Evolutionary conservation across 2,113 vertebrate species (phyloP).

Genomic region (Petroica traversi): DNA sequence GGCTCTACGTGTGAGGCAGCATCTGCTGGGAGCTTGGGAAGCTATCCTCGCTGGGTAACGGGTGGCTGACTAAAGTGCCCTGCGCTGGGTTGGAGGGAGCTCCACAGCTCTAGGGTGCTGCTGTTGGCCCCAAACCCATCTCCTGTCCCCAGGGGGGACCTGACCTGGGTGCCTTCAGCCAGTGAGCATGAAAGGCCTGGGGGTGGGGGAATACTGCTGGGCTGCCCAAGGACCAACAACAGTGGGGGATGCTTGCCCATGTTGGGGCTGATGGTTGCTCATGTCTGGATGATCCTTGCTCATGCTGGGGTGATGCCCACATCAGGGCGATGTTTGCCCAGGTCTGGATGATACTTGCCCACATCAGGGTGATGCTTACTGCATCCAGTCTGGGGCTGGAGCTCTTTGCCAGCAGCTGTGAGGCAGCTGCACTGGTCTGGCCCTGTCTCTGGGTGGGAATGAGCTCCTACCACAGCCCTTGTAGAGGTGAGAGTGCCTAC

Average conservation of each 20-base stretch:
- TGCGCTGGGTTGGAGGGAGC: fast-evolving
- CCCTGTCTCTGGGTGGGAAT: background rate
- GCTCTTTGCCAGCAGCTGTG: background rate
- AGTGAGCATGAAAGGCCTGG: background rate
- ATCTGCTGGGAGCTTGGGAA: background rate
- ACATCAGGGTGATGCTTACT: background rate
- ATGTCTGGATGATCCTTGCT: background rate
- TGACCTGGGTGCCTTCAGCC: background rate
- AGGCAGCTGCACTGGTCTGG: background rate
- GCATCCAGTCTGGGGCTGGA: background rate
- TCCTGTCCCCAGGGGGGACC: background rate
- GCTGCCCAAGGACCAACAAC: background rate
- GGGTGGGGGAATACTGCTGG: fast-evolving
- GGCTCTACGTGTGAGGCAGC: background rate
- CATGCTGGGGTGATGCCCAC: background rate
- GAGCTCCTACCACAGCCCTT: background rate
- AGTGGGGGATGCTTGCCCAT: background rate
- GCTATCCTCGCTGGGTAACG: background rate
- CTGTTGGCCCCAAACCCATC: background rate
- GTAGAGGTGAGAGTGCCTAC: background rate
- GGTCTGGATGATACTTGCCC: background rate
- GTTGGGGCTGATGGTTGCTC: background rate
- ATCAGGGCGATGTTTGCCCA: background rate
- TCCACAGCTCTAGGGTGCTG: background rate
- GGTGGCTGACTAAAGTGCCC: background rate